phyloP scores from a whole-genome alignment of 2,888 invertebrate species.

The Cristatella mucedo region DNA sequence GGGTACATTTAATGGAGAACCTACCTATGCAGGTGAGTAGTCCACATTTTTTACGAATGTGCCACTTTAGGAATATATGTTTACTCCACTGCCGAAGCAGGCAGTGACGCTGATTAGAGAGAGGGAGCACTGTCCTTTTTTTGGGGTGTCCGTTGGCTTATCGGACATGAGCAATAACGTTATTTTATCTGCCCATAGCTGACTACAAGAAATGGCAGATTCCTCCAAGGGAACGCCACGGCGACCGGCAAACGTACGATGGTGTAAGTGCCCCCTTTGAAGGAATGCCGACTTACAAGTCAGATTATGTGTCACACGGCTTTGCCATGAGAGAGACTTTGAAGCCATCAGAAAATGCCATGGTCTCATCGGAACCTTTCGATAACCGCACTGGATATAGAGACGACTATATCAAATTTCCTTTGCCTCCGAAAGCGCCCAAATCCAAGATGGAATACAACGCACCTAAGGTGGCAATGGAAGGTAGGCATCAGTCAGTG shows the following conservation, averaged over 20 bases:
- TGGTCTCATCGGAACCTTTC: constrained; percentile 28
- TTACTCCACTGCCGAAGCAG: no score
- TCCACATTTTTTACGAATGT: no score
- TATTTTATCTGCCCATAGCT: constrained; percentile 17
- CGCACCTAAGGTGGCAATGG: constrained; percentile 24
- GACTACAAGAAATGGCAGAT: constrained; percentile 32
- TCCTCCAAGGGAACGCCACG: constrained; percentile 13
- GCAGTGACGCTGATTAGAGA: no score
- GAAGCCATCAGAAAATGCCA: constrained; percentile 25
- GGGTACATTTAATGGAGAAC: constrained; percentile 34
- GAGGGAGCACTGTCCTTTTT: no score
- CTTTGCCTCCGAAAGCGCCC: constrained; percentile 20
- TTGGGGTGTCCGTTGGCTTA: no score
- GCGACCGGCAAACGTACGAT: constrained; percentile 14
- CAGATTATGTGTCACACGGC: constrained; percentile 26
- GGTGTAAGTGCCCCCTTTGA: constrained; percentile 29
- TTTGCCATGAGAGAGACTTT: constrained; percentile 21
- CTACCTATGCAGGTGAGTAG: constrained; percentile 33
- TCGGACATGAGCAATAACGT: no score
- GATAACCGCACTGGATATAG: constrained; percentile 31
- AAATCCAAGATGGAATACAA: constrained; percentile 23
- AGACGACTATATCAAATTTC: constrained; percentile 29
- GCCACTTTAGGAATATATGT: no score
- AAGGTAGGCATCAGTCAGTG: no score
- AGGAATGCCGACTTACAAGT: constrained; percentile 30